Evolutionary conservation across 2,888 invertebrate genomes (phyloP).

Genomic region (Caenorhabditis sp.): DNA sequence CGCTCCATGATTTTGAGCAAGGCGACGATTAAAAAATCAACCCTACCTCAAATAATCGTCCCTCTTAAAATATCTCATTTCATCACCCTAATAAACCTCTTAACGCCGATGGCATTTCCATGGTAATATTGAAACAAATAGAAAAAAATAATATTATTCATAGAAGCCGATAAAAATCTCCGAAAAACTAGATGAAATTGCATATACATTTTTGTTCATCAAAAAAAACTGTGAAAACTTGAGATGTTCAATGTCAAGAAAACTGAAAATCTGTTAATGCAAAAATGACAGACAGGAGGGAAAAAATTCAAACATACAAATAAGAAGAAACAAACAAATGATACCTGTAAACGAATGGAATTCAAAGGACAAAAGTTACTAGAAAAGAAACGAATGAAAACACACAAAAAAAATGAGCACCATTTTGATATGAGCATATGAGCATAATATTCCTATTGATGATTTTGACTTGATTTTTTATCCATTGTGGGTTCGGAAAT

Average conservation of each 20-base stretch:
- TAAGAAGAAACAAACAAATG: slow-evolving; percentile 10
- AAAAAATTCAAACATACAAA: neutral
- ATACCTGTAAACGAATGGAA: slow-evolving; percentile 15
- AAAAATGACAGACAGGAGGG: neutral
- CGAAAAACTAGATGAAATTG: slow-evolving; percentile 1
- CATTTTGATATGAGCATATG: slow-evolving; percentile 30
- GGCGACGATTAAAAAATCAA: too few species aligned
- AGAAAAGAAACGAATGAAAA: neutral
- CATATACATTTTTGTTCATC: neutral
- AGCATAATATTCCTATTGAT: neutral
- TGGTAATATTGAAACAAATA: neutral
- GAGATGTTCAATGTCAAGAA: neutral
- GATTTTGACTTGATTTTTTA: neutral
- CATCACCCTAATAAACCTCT: too few species aligned
- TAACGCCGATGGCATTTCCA: too few species aligned
- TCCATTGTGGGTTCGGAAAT: slow-evolving; percentile 45
- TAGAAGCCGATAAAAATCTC: neutral
- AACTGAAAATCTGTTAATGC: slow-evolving; percentile 20
- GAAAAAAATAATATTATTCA: neutral
- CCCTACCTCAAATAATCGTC: too few species aligned
- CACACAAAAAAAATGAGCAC: slow-evolving; percentile 21
- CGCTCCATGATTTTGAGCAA: too few species aligned
- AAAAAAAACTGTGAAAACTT: neutral
- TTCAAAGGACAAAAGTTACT: neutral
- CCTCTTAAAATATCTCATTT: too few species aligned